phyloP scores from a whole-genome alignment of 2,888 invertebrate species.

The Plagodis pulveraria region DNA sequence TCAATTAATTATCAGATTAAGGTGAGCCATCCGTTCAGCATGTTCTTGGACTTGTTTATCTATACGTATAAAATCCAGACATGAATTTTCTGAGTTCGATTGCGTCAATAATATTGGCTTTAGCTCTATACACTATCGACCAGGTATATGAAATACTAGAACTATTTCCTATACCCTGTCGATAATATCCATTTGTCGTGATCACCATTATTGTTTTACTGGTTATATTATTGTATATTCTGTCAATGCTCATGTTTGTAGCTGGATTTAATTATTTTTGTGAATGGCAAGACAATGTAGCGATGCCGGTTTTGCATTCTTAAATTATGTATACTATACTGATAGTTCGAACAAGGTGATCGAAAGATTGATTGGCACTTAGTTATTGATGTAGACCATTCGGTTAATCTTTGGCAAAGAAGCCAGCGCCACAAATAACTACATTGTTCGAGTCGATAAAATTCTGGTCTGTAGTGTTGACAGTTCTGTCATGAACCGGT shows the following conservation, averaged over 20 bases:
- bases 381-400: constrained; percentile 59
- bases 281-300: constrained; percentile 43
- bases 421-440: constrained; percentile 43
- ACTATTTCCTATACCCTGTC: constrained; percentile 25
- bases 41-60: constrained; percentile 68
- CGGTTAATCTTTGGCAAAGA: constrained; percentile 63
- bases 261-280: no score
- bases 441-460: constrained; percentile 63
- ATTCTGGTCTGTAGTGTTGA: constrained; percentile 48
- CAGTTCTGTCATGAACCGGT: constrained; percentile 36
- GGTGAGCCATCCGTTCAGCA: constrained; percentile 75
- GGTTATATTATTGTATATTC: background rate
- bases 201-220: constrained; percentile 12
- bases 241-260: no score
- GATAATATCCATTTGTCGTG: constrained; percentile 20
- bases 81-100: constrained; percentile 48
- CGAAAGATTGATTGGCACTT: constrained; percentile 70
- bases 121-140: constrained; percentile 21
- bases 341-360: constrained; percentile 63
- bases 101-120: constrained; percentile 47
- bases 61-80: constrained; percentile 56
- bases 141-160: constrained; percentile 36
- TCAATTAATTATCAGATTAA: constrained; percentile 85
- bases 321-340: constrained; percentile 59
- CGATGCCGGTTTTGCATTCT: constrained; percentile 54